Evolutionary conservation across 2,888 invertebrate genomes (phyloP).

Genomic region (Kuschelorhynchus macadamiae): DNA sequence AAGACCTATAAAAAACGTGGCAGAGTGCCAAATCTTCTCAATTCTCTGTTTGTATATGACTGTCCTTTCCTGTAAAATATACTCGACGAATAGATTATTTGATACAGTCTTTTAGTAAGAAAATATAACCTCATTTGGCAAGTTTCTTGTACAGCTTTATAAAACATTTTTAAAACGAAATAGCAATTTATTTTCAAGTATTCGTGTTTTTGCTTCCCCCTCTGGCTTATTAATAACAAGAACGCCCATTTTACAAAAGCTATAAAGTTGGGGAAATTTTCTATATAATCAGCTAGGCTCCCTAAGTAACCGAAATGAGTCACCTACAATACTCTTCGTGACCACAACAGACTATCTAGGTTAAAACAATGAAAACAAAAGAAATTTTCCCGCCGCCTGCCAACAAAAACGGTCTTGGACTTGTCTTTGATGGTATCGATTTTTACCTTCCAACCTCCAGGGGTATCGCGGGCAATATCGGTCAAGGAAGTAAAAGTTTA

Average conservation of each 20-base stretch:
- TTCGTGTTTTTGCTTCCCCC: too few species aligned
- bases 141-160: neutral
- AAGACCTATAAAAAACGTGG: constrained; percentile 21
- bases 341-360: constrained; percentile 36
- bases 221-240: too few species aligned
- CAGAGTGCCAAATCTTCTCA: constrained; percentile 19
- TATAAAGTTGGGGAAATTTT: too few species aligned
- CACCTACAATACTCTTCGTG: constrained; percentile 31
- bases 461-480: too few species aligned
- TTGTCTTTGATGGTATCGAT: constrained; percentile 9
- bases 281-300: constrained; percentile 8
- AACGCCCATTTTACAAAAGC: too few species aligned
- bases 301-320: constrained; percentile 22
- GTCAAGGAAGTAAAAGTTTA: too few species aligned
- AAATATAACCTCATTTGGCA: constrained; percentile 1
- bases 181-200: too few species aligned
- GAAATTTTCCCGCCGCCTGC: constrained; percentile 11
- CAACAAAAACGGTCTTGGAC: constrained; percentile 17
- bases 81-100: constrained; percentile 4
- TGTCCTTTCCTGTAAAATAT: neutral
- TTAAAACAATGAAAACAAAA: constrained; percentile 26
- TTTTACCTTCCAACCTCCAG: neutral
- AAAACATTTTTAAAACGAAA: neutral
- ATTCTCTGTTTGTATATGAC: constrained; percentile 9
- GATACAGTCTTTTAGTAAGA: neutral